Conservation (phyloP, 2,113 vertebrate species). For the Eurystomus gularis region DNA sequence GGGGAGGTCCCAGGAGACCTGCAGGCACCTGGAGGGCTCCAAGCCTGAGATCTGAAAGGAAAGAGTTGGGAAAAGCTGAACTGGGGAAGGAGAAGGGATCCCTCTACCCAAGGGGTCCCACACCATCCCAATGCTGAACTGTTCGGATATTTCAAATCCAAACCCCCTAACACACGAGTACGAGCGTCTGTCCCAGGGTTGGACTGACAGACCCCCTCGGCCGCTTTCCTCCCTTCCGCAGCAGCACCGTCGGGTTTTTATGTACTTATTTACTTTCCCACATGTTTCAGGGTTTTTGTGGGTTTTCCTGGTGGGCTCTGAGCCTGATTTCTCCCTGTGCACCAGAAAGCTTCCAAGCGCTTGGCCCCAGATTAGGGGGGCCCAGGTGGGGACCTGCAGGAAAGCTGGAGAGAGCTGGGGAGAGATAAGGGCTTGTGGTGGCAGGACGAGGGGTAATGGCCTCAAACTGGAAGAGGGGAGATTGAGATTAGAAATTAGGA, state of each 20-base stretch:
- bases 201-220: accelerated
- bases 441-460: no score
- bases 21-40: neutral
- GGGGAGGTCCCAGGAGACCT: neutral
- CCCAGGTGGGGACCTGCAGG: no score
- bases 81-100: neutral
- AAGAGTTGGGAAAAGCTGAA: neutral
- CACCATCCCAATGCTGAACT: accelerated
- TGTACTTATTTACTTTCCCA: neutral
- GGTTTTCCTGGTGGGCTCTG: neutral
- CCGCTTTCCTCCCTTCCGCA: neutral
- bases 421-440: no score
- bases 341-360: neutral
- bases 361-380: no score
- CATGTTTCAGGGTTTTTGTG: neutral
- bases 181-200: accelerated
- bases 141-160: neutral
- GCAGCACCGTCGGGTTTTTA: neutral
- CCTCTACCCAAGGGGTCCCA: neutral
- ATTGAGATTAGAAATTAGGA: no score
- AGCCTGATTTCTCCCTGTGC: neutral
- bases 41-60: neutral
- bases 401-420: no score
- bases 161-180: accelerated
- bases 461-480: no score